Base-by-base conservation (phyloP, 2,113 vertebrate genomes). In the Pachypanchax playfairii region DNA sequence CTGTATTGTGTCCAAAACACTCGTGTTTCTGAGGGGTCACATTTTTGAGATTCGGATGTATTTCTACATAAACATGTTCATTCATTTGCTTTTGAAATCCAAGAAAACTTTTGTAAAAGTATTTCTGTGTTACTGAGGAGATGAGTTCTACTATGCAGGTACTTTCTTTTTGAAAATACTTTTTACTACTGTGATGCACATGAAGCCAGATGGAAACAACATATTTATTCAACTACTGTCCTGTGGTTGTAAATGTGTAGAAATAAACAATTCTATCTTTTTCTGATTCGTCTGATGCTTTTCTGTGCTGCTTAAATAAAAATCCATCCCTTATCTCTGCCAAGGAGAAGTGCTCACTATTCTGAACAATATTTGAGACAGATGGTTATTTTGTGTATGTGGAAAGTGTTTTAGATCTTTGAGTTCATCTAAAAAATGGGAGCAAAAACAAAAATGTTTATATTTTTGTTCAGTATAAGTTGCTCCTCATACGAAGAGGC, bases 181-280 rank as follows among this genome's bases (percentile, higher is more conserved):
- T 50, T 51, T 15, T 68, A 51, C 51, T 46, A 51, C 21, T 33
- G 13, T 57, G 43, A 67, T 64, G 46, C 15, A 38, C 24, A 14
- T 48, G 24, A 6, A 33, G 3, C 20, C 46, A 42, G 33, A 47
- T 18, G 26, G 18, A 75, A 48, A 20, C 65, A 31, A 54, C 1
- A 42, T 87, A 85, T 86, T 84, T 87, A 85, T 87, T 35, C 20
- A 41, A 44, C 35, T 73, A n/a, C 63, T 65, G 61, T 65, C 42
- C 31, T 70, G 63, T 63, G 75, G 42, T 29, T 80, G 39, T 70
- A 71, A 44, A 82, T 73, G 28, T 87, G 70, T 81, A 6, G 44
- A 39, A 84, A 77, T 73, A 84, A 89, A 85, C 36, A 55, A 43
- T 33, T n/a, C 5, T 53, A 52, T 18, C 12, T 56, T 79, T 81